A percentile compares a stretch with the other conserved stretches of the same genome.
phyloP scores from a whole-genome alignment of 1,140 invertebrate species.

The Drosophila sucinea region DNA sequence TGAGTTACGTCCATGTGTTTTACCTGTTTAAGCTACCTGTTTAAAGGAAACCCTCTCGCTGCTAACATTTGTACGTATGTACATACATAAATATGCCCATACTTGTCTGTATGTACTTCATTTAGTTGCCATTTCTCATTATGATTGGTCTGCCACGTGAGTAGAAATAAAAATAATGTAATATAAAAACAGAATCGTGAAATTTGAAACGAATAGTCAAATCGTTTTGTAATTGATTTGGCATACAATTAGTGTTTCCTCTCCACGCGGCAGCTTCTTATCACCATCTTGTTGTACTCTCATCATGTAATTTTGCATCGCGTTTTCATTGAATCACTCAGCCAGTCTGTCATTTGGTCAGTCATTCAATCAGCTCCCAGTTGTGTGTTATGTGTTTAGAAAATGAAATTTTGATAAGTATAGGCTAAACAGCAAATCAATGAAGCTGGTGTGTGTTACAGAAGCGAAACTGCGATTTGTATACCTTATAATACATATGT shows the following conservation, averaged over 20 bases:
- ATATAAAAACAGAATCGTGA: neutral
- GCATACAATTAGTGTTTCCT: conserved; percentile 37
- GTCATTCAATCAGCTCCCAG: conserved; percentile 1
- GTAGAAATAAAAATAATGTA: conserved; percentile 17
- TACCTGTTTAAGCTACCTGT: conserved; percentile 17
- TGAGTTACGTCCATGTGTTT: no score
- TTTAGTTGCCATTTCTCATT: conserved; percentile 45
- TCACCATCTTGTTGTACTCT: conserved; percentile 39
- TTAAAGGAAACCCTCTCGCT: neutral
- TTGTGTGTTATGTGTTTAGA: conserved; percentile 34
- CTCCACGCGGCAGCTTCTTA: conserved; percentile 15
- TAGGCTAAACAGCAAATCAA: conserved; percentile 65
- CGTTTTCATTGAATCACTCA: conserved; percentile 52
- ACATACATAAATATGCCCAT: conserved; percentile 34
- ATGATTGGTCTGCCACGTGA: conserved; percentile 75
- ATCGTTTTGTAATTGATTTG: conserved; percentile 45
- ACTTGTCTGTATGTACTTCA: conserved; percentile 24
- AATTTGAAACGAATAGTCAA: conserved; percentile 1
- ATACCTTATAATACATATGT: conserved; percentile 12
- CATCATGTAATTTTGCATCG: conserved; percentile 46
- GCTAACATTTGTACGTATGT: conserved; percentile 6
- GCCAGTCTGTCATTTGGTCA: neutral
- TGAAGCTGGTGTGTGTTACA: conserved; percentile 28
- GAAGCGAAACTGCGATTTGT: conserved; percentile 59
- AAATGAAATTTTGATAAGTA: conserved; percentile 72